Percentiles rank a stretch among this genome's conserved stretches.
These are phyloP conservation scores for Channallabes apus DNA, from an alignment of 2,797 vertebrate species.

Conservation along the genomic window DNA sequence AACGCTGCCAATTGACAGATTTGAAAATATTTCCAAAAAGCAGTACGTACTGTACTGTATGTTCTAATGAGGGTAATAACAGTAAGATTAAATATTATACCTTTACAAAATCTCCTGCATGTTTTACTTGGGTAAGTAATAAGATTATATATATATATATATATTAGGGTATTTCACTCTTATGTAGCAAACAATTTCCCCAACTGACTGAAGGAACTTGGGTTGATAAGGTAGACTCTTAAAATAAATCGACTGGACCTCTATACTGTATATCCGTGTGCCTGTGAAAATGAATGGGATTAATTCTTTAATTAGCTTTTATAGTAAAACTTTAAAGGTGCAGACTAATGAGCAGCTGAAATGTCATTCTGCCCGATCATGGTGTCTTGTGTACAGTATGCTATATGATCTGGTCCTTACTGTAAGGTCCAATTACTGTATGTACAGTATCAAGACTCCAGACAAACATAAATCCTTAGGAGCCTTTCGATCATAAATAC, in stretches of 20 bases:
- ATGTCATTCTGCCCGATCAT: background rate
- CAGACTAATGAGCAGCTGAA: slow-evolving; percentile 1
- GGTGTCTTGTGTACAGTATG: background rate
- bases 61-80: slow-evolving; percentile 1
- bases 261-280: no score
- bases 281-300: background rate
- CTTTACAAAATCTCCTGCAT: background rate
- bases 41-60: background rate
- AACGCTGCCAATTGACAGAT: slow-evolving; percentile 61
- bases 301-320: background rate
- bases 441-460: no score
- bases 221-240: background rate
- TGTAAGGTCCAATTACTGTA: background rate
- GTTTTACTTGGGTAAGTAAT: background rate
- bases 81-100: slow-evolving; percentile 13
- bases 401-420: background rate
- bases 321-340: background rate
- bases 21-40: slow-evolving; percentile 49
- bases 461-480: no score
- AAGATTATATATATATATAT: background rate
- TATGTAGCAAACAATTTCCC: slow-evolving; percentile 10
- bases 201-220: background rate
- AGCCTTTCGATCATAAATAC: no score
- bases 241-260: background rate
- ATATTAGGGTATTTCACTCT: background rate